A percentile compares a stretch with the other conserved stretches of the same genome.
Evolutionary conservation across 2,113 vertebrate genomes (phyloP).

Genomic region (Epinephelus fuscoguttatus): DNA sequence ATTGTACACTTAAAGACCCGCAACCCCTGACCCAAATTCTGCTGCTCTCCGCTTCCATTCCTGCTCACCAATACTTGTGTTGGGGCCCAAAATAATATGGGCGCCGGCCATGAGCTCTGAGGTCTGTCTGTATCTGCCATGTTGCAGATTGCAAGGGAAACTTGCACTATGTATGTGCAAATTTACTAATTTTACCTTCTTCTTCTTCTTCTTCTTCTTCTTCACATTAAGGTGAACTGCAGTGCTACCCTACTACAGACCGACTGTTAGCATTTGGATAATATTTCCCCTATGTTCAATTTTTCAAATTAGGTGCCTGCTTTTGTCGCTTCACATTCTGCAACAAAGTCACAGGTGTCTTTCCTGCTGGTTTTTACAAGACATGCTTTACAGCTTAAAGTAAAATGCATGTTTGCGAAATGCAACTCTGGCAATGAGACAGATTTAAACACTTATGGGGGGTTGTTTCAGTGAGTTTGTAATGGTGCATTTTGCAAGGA

Average conservation of each 20-base stretch:
- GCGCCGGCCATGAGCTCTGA: conserved; percentile 31
- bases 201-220: too few species aligned
- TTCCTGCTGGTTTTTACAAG: neutral
- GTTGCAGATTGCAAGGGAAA: conserved; percentile 22
- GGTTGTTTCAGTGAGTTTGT: conserved; percentile 18
- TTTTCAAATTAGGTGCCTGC: too few species aligned
- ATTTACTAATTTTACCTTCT: too few species aligned
- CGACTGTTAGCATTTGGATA: too few species aligned
- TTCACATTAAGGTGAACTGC: too few species aligned
- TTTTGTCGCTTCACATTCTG: too few species aligned
- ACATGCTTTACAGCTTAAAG: neutral
- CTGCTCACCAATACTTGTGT: conserved; percentile 47
- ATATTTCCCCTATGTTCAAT: too few species aligned
- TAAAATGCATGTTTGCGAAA: conserved; percentile 5
- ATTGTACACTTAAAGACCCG: conserved; percentile 72
- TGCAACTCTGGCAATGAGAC: conserved; percentile 14
- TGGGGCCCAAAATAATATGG: conserved; percentile 66
- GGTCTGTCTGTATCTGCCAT: conserved; percentile 18
- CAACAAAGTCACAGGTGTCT: neutral
- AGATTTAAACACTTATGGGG: conserved; percentile 1
- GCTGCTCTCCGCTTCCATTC: conserved; percentile 42
- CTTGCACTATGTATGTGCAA: too few species aligned
- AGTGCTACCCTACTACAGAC: too few species aligned
- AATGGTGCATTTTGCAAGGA: neutral
- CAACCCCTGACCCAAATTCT: conserved; percentile 71